These are phyloP conservation scores for Haliaeetus vocifer DNA, from an alignment of 2,797 vertebrate genomes.

Conservation along the genomic window DNA sequence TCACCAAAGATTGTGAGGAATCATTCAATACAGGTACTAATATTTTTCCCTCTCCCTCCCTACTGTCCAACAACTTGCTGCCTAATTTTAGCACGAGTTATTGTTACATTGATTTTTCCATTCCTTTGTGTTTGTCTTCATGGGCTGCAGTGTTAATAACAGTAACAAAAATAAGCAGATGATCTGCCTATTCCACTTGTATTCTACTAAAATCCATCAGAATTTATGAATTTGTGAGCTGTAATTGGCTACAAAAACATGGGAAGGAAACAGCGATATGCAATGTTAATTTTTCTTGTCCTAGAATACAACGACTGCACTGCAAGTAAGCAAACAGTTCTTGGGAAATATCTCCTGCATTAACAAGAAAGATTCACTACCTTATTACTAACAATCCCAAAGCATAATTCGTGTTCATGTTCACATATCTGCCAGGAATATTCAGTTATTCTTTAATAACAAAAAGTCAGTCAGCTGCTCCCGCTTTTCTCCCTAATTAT, in stretches of 20 bases:
- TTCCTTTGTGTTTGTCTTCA: not conserved
- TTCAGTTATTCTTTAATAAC: conserved; percentile 8
- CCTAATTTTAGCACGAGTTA: not conserved
- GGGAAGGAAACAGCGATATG: not conserved
- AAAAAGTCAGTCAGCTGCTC: not conserved
- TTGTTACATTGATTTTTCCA: not conserved
- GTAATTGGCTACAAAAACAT: not conserved
- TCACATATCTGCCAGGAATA: not conserved
- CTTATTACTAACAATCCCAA: not conserved
- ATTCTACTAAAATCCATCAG: not conserved
- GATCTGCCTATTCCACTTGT: not conserved
- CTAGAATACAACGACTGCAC: not conserved
- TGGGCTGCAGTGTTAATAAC: not conserved
- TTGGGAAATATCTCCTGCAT: not conserved
- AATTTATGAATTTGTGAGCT: not conserved
- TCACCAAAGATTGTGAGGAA: not conserved
- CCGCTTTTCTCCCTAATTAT: conserved; percentile 42
- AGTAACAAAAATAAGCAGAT: not conserved
- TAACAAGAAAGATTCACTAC: not conserved
- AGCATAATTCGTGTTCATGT: not conserved
- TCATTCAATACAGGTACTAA: not conserved
- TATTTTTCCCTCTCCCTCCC: not conserved
- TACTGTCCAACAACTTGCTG: not conserved
- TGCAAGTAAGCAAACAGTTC: not conserved
- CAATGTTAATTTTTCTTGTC: not conserved